These are phyloP conservation scores for Ceratosolen fusciceps DNA, from an alignment of 1,140 invertebrate genomes.

Conservation along the genomic window DNA sequence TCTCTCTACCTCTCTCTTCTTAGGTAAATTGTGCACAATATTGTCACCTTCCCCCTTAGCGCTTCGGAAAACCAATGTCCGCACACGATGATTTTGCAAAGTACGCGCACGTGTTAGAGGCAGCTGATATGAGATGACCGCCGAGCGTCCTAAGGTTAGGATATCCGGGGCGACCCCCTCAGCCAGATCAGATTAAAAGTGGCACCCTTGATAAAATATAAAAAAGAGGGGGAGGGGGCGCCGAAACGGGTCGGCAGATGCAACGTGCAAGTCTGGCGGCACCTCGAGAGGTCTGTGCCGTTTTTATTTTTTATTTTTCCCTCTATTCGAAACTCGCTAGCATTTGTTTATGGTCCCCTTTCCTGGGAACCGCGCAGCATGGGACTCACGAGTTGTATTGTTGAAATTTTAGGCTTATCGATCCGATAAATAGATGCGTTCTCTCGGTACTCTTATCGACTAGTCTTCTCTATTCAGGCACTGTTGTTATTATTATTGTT, in stretches of 20 bases:
- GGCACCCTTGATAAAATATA: constrained; percentile 1
- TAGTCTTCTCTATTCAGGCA: neutral
- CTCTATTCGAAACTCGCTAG: neutral
- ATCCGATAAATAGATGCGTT: neutral
- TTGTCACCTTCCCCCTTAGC: neutral
- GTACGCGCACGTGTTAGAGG: neutral
- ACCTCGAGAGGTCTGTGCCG: neutral
- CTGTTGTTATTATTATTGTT: too few relatives aligned
- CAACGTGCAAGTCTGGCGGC: constrained; percentile 8
- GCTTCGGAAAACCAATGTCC: constrained; percentile 7
- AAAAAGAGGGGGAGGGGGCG: neutral
- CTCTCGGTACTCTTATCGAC: neutral
- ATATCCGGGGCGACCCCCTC: constrained; percentile 16
- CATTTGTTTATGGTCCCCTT: constrained; percentile 37
- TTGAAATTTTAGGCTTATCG: neutral
- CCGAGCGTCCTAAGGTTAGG: constrained; percentile 23
- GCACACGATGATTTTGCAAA: neutral
- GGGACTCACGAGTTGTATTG: neutral
- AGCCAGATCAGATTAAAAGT: constrained; percentile 34
- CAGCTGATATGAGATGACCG: constrained; percentile 16
- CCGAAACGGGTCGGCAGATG: constrained; percentile 35
- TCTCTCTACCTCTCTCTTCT: neutral
- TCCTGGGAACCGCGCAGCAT: neutral
- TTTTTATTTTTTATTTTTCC: constrained; percentile 24
- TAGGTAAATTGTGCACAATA: neutral